Evolutionary conservation across 2,113 vertebrate genomes (phyloP).

Genomic region (Hippocampus comes): DNA sequence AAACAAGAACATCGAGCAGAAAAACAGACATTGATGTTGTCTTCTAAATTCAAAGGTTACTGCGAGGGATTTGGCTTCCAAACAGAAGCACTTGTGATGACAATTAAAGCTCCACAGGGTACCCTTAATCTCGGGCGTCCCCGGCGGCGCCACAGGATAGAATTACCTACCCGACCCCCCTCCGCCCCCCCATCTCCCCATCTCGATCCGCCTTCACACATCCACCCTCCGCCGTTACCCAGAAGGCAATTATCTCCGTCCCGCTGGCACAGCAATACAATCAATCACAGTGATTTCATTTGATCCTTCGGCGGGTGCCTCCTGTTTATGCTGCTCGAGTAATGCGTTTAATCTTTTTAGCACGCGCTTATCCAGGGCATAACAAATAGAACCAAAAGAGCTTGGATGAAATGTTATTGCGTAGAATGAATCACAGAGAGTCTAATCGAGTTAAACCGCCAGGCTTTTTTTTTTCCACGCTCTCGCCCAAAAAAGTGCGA

Average conservation of each 20-base stretch:
- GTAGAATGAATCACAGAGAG: constrained; percentile 72
- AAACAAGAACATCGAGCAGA: background rate
- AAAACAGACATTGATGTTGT: background rate
- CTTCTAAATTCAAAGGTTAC: constrained; percentile 11
- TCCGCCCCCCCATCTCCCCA: constrained; percentile 29
- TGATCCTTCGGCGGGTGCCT: constrained; percentile 71
- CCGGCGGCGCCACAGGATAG: constrained; percentile 64
- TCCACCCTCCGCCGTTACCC: constrained; percentile 56
- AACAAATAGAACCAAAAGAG: constrained; percentile 71
- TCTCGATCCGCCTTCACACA: constrained; percentile 37
- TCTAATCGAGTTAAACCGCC: constrained; percentile 68
- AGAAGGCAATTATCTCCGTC: constrained; percentile 75
- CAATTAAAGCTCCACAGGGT: constrained; percentile 58
- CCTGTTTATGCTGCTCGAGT: constrained; percentile 74
- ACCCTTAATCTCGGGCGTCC: constrained; percentile 67
- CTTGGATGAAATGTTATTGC: constrained; percentile 74
- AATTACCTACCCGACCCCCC: constrained; percentile 51
- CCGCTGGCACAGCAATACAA: constrained; percentile 74
- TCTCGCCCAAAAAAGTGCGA: constrained; percentile 59
- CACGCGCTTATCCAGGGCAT: constrained; percentile 68
- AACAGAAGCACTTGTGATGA: constrained; percentile 49
- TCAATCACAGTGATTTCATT: constrained; percentile 80
- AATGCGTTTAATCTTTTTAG: constrained; percentile 78
- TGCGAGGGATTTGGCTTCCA: constrained; percentile 26
- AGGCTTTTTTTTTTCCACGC: constrained; percentile 33